Percentiles rank a stretch among this genome's conserved stretches.
These are phyloP conservation scores for Drosophila melanogaster DNA, from an alignment of 1,140 invertebrate genomes.

Conservation along the genomic window Release_6_plus_ISO1_MT NT_033777.3:4231001-4231500, in stretches of 20 bases:
- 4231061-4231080: slow-evolving; percentile 80
- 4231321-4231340: slow-evolving; percentile 96
- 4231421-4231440: slow-evolving; percentile 99
- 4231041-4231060: slow-evolving; percentile 85
- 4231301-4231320: slow-evolving; percentile 85
- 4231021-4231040: slow-evolving; percentile 95
- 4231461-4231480: slow-evolving; percentile 99
- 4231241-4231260: slow-evolving; percentile 88
- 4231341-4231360: slow-evolving; percentile 96
- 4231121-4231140: slow-evolving; percentile 86
- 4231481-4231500: slow-evolving; percentile 94
- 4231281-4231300: slow-evolving; percentile 88
- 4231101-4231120: slow-evolving; percentile 63
- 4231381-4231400: slow-evolving; percentile 97
- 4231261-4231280: slow-evolving; percentile 92
- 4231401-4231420: slow-evolving; percentile 95
- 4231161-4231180: slow-evolving; percentile 86
- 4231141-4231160: slow-evolving; percentile 86
- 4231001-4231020: slow-evolving; percentile 96
- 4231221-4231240: slow-evolving; percentile 90
- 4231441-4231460: slow-evolving; percentile 95
- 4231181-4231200: slow-evolving; percentile 82
- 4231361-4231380: slow-evolving; percentile 96
- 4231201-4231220: slow-evolving; percentile 86
- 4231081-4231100: slow-evolving; percentile 44